Conservation (phyloP, 2,888 invertebrate genomes). For the Apodemia duryi region DNA sequence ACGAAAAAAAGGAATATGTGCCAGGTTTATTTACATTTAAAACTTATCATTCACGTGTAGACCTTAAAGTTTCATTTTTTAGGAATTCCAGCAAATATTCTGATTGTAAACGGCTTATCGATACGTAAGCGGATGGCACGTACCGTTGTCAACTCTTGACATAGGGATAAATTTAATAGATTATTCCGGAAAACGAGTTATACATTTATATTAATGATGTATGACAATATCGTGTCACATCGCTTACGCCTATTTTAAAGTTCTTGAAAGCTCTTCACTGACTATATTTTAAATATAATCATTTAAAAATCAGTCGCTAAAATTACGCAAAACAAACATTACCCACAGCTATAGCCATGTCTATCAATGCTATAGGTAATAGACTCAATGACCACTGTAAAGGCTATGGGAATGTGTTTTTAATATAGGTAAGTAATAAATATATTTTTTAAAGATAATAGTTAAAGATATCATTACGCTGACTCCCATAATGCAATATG, state of each 20-base stretch:
- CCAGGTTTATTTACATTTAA: slow-evolving; percentile 20
- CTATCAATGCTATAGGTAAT: too few species aligned
- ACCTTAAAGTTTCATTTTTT: slow-evolving; percentile 4
- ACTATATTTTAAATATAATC: too few species aligned
- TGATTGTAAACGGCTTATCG: slow-evolving; percentile 54
- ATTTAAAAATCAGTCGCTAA: too few species aligned
- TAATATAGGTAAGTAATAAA: too few species aligned
- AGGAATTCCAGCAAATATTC: slow-evolving; percentile 27
- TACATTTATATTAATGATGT: slow-evolving; percentile 1
- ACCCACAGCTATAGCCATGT: too few species aligned
- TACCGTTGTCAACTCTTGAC: slow-evolving; percentile 74
- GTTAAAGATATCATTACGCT: too few species aligned
- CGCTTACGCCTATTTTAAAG: neutral
- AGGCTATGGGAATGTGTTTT: too few species aligned
- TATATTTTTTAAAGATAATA: too few species aligned
- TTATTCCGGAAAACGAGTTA: slow-evolving; percentile 54
- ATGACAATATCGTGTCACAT: neutral
- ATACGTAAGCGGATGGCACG: slow-evolving; percentile 64
- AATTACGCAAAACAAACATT: too few species aligned
- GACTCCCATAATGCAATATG: too few species aligned
- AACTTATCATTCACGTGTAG: neutral
- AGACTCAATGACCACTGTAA: too few species aligned
- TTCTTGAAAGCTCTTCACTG: too few species aligned
- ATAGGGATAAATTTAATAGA: slow-evolving; percentile 66
- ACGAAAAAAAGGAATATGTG: slow-evolving; percentile 43